These are phyloP conservation scores for Monoplex corrugatus DNA, from an alignment of 2,888 invertebrate genomes.

Conservation along the genomic window DNA sequence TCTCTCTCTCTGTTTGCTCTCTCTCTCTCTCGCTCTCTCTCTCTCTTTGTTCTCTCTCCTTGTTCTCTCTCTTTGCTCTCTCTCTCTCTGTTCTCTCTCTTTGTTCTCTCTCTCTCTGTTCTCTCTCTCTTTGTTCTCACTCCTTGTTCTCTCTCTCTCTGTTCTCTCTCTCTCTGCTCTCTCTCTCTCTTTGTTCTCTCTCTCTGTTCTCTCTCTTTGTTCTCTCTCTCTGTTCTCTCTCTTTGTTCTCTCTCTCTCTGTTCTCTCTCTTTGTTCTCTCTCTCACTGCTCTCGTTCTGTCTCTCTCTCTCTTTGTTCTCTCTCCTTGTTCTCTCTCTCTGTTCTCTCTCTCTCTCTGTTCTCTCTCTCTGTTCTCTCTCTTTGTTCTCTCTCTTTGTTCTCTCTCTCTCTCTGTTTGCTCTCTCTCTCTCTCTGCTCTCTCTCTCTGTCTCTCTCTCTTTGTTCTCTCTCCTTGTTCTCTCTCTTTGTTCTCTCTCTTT, in stretches of 20 bases:
- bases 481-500: background rate
- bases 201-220: too few species aligned
- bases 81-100: background rate
- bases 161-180: too few species aligned
- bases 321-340: background rate
- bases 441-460: background rate
- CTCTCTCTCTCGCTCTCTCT: conserved; percentile 1
- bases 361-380: background rate
- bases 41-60: background rate
- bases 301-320: background rate
- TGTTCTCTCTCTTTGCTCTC: conserved; percentile 7
- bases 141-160: too few species aligned
- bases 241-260: too few species aligned
- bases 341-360: background rate
- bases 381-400: background rate
- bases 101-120: background rate
- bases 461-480: too few species aligned
- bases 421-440: background rate
- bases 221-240: too few species aligned
- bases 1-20: background rate
- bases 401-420: background rate
- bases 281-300: background rate
- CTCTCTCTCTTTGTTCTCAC: too few species aligned
- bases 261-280: too few species aligned
- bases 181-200: too few species aligned